Conservation (phyloP, 1,140 invertebrate species). For the Lysiphlebus fabarum region DNA sequence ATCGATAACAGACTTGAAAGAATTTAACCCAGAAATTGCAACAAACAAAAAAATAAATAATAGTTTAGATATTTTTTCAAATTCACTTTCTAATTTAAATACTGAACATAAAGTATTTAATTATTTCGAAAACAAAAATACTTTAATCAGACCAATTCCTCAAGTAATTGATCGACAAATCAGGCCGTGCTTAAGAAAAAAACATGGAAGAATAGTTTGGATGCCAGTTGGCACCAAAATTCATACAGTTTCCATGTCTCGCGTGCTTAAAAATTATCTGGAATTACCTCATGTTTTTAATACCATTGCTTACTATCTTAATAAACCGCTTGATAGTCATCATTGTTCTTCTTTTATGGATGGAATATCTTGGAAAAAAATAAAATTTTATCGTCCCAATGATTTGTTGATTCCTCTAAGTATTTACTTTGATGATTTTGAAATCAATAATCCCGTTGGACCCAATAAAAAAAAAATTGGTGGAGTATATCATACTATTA, state of each 20-base stretch:
- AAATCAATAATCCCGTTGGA: conserved; percentile 4
- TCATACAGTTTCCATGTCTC: too few species aligned
- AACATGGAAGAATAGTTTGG: too few species aligned
- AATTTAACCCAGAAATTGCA: background rate
- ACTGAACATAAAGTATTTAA: background rate
- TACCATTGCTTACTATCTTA: background rate
- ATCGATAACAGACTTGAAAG: background rate
- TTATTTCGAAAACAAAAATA: background rate
- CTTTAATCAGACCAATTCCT: background rate
- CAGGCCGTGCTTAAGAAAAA: too few species aligned
- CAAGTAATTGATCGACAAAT: background rate
- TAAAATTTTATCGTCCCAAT: background rate
- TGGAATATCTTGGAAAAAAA: background rate
- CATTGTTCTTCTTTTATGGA: background rate
- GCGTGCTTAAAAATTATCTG: conserved; percentile 10
- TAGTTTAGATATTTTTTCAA: background rate
- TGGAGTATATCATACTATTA: conserved; percentile 21
- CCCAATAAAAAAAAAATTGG: background rate
- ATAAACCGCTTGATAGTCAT: background rate
- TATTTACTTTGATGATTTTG: background rate
- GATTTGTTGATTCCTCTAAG: background rate
- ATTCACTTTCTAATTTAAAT: conserved; percentile 1
- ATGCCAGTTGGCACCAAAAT: too few species aligned
- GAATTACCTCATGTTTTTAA: conserved; percentile 11
- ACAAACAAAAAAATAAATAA: background rate